A percentile compares a stretch with the other conserved stretches of the same genome.
These are phyloP conservation scores for Conistra vaccinii DNA, from an alignment of 2,888 invertebrate genomes.

Conservation along the genomic window DNA sequence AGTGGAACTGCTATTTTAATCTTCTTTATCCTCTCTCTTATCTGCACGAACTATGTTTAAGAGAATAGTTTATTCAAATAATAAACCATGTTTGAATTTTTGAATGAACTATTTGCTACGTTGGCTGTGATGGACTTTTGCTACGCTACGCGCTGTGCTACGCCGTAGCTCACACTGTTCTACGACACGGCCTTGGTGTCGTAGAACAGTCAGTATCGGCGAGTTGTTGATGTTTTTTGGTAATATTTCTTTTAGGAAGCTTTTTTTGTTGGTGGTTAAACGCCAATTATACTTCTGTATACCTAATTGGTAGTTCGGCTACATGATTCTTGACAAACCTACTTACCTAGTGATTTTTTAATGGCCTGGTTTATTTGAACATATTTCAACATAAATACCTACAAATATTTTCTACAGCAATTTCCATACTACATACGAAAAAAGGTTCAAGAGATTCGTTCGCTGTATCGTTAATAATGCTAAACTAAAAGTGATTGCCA, in stretches of 20 bases:
- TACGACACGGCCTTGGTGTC: background rate
- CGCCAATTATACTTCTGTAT: background rate
- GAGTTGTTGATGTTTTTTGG: too few relatives aligned
- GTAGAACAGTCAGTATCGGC: too few relatives aligned
- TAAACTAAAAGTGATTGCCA: conserved; percentile 64
- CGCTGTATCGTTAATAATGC: conserved; percentile 62
- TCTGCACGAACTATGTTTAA: background rate
- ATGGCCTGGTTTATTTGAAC: too few relatives aligned
- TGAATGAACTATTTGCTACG: background rate
- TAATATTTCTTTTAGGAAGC: too few relatives aligned
- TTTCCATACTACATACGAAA: conserved; percentile 17
- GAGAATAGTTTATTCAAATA: background rate
- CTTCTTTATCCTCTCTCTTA: background rate
- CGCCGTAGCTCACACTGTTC: background rate
- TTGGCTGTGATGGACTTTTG: background rate
- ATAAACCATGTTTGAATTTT: background rate
- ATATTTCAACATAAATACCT: conserved; percentile 7
- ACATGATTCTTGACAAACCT: background rate
- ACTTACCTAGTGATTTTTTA: background rate
- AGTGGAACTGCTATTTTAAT: conserved; percentile 19
- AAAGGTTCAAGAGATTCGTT: conserved; percentile 52
- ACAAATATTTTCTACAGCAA: background rate
- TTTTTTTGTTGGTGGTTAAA: background rate
- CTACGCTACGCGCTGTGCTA: background rate
- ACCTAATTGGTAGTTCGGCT: background rate